These are phyloP conservation scores for Tangara arthus DNA, from an alignment of 2,797 vertebrate species.

Conservation along the genomic window DNA sequence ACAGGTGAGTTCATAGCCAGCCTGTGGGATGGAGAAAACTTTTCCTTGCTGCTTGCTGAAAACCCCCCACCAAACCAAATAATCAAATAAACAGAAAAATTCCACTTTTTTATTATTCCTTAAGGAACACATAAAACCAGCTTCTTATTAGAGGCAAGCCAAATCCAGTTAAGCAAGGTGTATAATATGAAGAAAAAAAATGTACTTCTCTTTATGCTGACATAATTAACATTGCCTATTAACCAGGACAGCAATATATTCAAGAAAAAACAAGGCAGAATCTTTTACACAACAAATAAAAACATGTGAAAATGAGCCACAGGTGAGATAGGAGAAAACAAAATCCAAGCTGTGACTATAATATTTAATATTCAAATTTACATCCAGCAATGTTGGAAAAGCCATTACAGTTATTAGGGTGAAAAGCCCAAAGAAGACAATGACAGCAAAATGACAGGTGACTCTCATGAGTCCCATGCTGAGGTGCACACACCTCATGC, in stretches of 20 bases:
- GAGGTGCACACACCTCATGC: too few species aligned
- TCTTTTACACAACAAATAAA: neutral
- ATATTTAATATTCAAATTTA: neutral
- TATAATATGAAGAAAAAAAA: neutral
- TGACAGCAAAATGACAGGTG: neutral
- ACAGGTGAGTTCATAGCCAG: neutral
- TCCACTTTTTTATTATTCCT: neutral
- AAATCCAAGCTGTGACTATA: neutral
- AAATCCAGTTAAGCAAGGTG: neutral
- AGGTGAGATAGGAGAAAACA: neutral
- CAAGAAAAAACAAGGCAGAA: neutral
- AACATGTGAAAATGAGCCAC: neutral
- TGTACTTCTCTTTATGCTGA: neutral
- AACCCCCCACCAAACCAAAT: neutral
- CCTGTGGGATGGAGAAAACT: neutral
- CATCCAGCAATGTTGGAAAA: neutral
- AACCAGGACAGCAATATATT: neutral
- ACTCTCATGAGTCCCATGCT: neutral
- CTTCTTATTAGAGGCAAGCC: neutral
- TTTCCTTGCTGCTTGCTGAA: neutral
- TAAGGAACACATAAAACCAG: neutral
- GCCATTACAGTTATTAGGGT: fast-evolving
- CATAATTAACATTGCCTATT: constrained; percentile 14
- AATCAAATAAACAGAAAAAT: fast-evolving
- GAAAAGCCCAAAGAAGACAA: neutral